phyloP scores from a whole-genome alignment of 2,113 vertebrate species.

The Holacanthus passer region DNA sequence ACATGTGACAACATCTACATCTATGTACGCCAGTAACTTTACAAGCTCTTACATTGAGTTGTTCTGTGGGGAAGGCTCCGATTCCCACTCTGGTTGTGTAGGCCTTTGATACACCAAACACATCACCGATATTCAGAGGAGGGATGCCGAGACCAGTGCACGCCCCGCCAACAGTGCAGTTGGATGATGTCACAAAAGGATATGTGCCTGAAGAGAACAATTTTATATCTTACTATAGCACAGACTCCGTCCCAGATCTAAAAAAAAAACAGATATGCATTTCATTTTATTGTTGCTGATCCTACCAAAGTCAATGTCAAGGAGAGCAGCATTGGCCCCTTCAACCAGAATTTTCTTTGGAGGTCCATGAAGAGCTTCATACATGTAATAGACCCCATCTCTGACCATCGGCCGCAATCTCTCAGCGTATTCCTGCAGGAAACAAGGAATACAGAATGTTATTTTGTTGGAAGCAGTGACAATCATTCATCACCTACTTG shows the following conservation, averaged over 20 bases:
- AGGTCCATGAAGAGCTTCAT: constrained; percentile 93
- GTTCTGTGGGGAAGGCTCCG: constrained; percentile 96
- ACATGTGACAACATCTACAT: neutral
- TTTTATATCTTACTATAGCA: neutral
- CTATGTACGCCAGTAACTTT: neutral
- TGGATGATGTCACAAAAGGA: constrained; percentile 98
- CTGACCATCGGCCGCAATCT: constrained; percentile 96
- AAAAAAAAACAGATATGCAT: neutral
- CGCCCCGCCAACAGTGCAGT: constrained; percentile 95
- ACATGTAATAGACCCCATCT: constrained; percentile 97
- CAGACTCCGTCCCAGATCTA: neutral
- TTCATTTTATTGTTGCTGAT: neutral
- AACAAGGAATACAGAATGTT: neutral
- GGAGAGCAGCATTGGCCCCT: constrained; percentile 97
- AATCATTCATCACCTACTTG: neutral
- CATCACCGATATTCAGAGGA: constrained; percentile 93
- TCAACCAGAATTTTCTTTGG: constrained; percentile 97
- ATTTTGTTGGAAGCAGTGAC: neutral
- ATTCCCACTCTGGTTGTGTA: constrained; percentile 97
- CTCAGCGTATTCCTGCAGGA: constrained; percentile 90
- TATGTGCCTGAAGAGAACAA: constrained; percentile 89
- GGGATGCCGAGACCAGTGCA: constrained; percentile 96
- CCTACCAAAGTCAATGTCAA: constrained; percentile 98
- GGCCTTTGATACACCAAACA: constrained; percentile 96
- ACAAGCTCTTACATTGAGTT: constrained; percentile 91